These are phyloP conservation scores for Electrona antarctica DNA, from an alignment of 2,113 vertebrate genomes.

Conservation along the genomic window DNA sequence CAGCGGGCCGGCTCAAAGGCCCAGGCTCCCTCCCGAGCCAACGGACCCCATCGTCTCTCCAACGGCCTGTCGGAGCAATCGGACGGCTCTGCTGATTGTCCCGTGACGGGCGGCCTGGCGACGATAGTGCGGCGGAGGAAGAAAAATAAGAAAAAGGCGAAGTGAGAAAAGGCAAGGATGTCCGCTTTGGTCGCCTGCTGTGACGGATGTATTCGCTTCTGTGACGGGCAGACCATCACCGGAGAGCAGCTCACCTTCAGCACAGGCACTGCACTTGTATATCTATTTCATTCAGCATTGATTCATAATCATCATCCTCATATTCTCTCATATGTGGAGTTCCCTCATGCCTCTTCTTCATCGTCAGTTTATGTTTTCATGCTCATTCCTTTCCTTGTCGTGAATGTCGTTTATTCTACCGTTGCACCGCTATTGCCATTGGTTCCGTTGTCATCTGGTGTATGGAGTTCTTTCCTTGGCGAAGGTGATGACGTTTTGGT, in stretches of 20 bases:
- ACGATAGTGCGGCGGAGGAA: conserved; percentile 30
- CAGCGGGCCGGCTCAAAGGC: conserved; percentile 3
- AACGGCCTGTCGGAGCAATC: conserved; percentile 45
- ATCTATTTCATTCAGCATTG: no score
- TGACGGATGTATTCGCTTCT: not conserved
- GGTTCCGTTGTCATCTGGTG: no score
- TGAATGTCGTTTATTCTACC: no score
- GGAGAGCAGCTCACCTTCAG: not conserved
- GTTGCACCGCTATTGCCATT: no score
- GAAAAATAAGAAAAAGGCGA: conserved; percentile 55
- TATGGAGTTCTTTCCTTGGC: no score
- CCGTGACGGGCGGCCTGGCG: conserved; percentile 23
- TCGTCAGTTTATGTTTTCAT: no score
- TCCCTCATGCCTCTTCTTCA: no score
- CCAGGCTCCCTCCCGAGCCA: not conserved
- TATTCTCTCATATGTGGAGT: no score
- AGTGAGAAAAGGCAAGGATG: not conserved
- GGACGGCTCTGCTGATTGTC: no score
- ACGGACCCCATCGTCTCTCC: conserved; percentile 13
- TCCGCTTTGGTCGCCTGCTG: not conserved
- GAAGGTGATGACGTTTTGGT: no score
- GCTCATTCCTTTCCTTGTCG: no score
- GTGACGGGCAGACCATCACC: conserved; percentile 8
- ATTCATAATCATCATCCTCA: no score
- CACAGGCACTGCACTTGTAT: not conserved